Evolutionary conservation across 2,113 vertebrate species (phyloP).

Genomic region (Crocuta crocuta): DNA sequence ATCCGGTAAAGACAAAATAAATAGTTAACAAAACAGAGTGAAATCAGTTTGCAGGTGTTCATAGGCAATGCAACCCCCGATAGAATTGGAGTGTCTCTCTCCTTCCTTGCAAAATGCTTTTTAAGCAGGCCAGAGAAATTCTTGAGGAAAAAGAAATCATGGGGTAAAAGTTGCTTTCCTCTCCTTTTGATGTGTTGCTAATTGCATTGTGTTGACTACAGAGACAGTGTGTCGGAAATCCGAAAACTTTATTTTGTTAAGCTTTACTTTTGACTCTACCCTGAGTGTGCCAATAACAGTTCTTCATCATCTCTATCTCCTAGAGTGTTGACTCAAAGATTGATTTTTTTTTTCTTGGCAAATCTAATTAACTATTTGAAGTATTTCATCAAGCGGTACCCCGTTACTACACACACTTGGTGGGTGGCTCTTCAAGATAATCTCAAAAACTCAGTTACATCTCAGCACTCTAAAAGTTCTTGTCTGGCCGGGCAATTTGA

Average conservation of each 20-base stretch:
- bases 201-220: slow-evolving; percentile 80
- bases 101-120: slow-evolving; percentile 83
- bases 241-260: slow-evolving; percentile 82
- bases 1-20: slow-evolving; percentile 88
- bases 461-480: slow-evolving; percentile 88
- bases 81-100: slow-evolving; percentile 73
- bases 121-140: slow-evolving; percentile 84
- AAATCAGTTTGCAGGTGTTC: slow-evolving; percentile 86
- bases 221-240: slow-evolving; percentile 75
- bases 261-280: slow-evolving; percentile 79
- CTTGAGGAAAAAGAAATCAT: slow-evolving; percentile 80
- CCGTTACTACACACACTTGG: slow-evolving; percentile 84
- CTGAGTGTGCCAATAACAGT: slow-evolving; percentile 78
- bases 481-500: slow-evolving; percentile 96
- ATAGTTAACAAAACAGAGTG: slow-evolving; percentile 87
- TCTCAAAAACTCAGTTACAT: slow-evolving; percentile 87
- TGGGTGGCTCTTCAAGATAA: slow-evolving; percentile 86
- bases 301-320: slow-evolving; percentile 81
- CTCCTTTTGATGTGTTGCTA: slow-evolving; percentile 82
- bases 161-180: slow-evolving; percentile 79
- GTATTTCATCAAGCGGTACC: slow-evolving; percentile 86
- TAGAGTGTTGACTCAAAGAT: slow-evolving; percentile 82
- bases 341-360: slow-evolving; percentile 82
- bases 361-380: slow-evolving; percentile 91
- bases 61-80: background rate